Evolutionary conservation across 2,113 vertebrate species (phyloP).

Genomic region (Neotragus moschatus): DNA sequence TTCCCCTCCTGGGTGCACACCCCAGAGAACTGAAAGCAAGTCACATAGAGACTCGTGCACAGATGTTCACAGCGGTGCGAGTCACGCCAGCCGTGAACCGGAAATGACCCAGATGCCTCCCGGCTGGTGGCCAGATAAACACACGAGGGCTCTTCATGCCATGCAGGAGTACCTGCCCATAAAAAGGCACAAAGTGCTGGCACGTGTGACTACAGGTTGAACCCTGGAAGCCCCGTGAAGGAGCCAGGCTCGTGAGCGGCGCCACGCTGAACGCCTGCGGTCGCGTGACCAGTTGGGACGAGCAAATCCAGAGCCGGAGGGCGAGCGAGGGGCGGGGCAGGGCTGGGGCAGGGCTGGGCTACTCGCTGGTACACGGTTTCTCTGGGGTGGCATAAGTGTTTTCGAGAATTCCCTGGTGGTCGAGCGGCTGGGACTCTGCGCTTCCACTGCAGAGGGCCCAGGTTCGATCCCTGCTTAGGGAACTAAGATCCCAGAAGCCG

Average conservation of each 20-base stretch:
- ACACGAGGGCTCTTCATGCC: not conserved
- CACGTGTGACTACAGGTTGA: not conserved
- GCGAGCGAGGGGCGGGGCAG: not conserved
- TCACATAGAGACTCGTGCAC: not conserved
- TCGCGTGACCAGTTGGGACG: not conserved
- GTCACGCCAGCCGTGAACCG: not conserved
- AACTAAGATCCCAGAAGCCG: not conserved
- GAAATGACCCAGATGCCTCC: not conserved
- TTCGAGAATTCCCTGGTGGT: not conserved
- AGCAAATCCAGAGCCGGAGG: not conserved
- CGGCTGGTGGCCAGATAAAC: not conserved
- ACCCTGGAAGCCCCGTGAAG: not conserved
- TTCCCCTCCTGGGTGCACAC: not conserved
- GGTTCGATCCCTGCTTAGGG: not conserved
- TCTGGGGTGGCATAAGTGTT: not conserved
- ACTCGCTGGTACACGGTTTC: not conserved
- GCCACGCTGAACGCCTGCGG: fast-evolving
- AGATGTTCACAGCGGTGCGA: not conserved
- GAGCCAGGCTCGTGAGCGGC: not conserved
- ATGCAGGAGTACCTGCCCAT: not conserved
- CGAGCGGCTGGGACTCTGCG: not conserved
- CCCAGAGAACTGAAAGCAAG: not conserved
- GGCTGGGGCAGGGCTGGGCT: too few relatives aligned
- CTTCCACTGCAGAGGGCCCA: not conserved
- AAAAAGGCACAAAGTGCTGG: not conserved